These are phyloP conservation scores for Macaria notata DNA, from an alignment of 2,888 invertebrate genomes.

Conservation along the genomic window DNA sequence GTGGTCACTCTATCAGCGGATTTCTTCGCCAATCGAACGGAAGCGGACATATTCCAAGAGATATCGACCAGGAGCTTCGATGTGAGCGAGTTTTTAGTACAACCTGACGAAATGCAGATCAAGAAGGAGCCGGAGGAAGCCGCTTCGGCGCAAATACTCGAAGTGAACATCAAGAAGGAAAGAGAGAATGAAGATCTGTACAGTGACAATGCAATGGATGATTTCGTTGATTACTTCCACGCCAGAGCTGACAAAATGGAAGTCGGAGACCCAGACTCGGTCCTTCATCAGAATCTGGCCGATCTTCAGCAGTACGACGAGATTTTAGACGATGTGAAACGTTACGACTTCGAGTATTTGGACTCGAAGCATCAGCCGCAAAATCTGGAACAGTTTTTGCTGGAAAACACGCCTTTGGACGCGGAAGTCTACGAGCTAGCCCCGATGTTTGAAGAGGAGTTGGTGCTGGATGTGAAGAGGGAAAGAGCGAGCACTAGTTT, in stretches of 20 bases:
- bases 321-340: constrained; percentile 61
- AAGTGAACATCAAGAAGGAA: constrained; percentile 63
- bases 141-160: constrained; percentile 34
- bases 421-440: constrained; percentile 63
- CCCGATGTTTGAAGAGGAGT: constrained; percentile 70
- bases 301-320: constrained; percentile 81
- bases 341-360: constrained; percentile 64
- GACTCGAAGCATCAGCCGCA: constrained; percentile 70
- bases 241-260: constrained; percentile 61
- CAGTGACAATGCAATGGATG: constrained; percentile 70
- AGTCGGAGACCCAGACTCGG: constrained; percentile 66
- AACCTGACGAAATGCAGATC: constrained; percentile 67
- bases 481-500: constrained; percentile 78
- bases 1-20: constrained; percentile 69
- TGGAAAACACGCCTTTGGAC: constrained; percentile 73
- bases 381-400: constrained; percentile 66
- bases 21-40: constrained; percentile 61
- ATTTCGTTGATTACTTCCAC: constrained; percentile 70
- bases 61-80: constrained; percentile 71
- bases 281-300: constrained; percentile 82
- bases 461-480: constrained; percentile 68
- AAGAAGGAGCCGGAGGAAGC: constrained; percentile 57
- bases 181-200: constrained; percentile 60
- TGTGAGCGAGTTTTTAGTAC: constrained; percentile 69
- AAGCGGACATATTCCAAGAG: constrained; percentile 68